Percentiles rank a stretch among this genome's conserved stretches.
Conservation (phyloP, 2,797 vertebrate species). For the Pelobates cultripes region DNA sequence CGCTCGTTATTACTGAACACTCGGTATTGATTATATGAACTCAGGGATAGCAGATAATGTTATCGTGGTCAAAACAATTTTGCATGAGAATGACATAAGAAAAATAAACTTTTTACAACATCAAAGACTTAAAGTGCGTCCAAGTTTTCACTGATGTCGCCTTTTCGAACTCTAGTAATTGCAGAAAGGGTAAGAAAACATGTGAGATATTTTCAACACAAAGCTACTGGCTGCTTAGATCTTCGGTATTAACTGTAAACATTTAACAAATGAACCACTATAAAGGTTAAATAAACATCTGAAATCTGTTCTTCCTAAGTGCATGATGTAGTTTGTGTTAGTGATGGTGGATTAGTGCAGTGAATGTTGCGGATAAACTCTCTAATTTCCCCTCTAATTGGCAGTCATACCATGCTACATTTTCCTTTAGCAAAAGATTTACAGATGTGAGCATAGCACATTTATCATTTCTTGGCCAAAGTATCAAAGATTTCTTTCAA, state of each 20-base stretch:
- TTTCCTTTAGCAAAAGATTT: constrained; percentile 8
- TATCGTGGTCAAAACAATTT: constrained; percentile 61
- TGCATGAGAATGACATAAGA: constrained; percentile 41
- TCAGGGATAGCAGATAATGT: constrained; percentile 51
- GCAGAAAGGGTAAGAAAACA: constrained; percentile 34
- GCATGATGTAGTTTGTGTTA: constrained; percentile 20
- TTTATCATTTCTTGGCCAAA: constrained; percentile 23
- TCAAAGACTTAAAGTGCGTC: constrained; percentile 44
- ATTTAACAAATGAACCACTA: constrained; percentile 35
- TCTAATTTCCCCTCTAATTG: constrained; percentile 45
- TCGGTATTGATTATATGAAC: constrained; percentile 60
- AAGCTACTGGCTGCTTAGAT: constrained; percentile 45
- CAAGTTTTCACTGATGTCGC: constrained; percentile 18
- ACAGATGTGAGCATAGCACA: constrained; percentile 28
- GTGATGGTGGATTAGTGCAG: constrained; percentile 36
- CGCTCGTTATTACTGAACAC: constrained; percentile 52
- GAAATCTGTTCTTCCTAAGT: constrained; percentile 35
- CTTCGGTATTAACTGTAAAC: constrained; percentile 40
- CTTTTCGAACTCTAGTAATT: constrained; percentile 24
- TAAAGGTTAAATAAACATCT: constrained; percentile 42
- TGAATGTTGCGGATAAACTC: constrained; percentile 27
- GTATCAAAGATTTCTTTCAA: constrained; percentile 4
- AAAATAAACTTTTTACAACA: constrained; percentile 18
- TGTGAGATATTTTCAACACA: constrained; percentile 44
- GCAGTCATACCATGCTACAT: constrained; percentile 14